These are phyloP conservation scores for Aphelinus atriplicis DNA, from an alignment of 1,140 invertebrate genomes.

Conservation along the genomic window DNA sequence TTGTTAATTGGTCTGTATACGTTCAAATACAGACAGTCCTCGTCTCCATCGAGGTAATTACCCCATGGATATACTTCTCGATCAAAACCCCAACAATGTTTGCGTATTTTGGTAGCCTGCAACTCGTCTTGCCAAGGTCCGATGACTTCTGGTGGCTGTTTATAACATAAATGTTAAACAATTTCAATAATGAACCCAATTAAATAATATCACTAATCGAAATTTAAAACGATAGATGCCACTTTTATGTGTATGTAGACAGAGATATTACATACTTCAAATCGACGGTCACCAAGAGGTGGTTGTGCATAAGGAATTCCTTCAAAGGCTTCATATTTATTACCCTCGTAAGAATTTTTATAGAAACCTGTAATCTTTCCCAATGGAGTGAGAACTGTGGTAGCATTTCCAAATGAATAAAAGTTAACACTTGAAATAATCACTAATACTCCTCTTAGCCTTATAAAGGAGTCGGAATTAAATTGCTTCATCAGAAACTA, in stretches of 20 bases:
- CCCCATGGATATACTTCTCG: background rate
- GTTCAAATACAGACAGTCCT: constrained; percentile 18
- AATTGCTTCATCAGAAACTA: too few species aligned
- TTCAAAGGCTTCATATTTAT: constrained; percentile 20
- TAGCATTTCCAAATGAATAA: background rate
- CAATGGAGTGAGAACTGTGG: background rate
- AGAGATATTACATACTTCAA: constrained; percentile 5
- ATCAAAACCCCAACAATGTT: background rate
- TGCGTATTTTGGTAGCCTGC: background rate
- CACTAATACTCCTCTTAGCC: too few species aligned
- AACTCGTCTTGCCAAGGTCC: background rate
- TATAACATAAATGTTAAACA: background rate
- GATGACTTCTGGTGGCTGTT: background rate
- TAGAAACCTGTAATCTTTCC: constrained; percentile 24
- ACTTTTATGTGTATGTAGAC: too few species aligned
- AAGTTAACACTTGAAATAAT: too few species aligned
- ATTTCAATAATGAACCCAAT: background rate
- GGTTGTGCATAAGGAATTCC: constrained; percentile 18
- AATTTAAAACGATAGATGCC: too few species aligned
- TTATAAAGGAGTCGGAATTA: too few species aligned
- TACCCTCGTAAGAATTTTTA: background rate
- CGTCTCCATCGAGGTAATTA: background rate
- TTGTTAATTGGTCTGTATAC: background rate
- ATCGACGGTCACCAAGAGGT: background rate
- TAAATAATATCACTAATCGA: too few species aligned